phyloP scores from a whole-genome alignment of 2,113 vertebrate genomes.

The Hucho hucho region DNA sequence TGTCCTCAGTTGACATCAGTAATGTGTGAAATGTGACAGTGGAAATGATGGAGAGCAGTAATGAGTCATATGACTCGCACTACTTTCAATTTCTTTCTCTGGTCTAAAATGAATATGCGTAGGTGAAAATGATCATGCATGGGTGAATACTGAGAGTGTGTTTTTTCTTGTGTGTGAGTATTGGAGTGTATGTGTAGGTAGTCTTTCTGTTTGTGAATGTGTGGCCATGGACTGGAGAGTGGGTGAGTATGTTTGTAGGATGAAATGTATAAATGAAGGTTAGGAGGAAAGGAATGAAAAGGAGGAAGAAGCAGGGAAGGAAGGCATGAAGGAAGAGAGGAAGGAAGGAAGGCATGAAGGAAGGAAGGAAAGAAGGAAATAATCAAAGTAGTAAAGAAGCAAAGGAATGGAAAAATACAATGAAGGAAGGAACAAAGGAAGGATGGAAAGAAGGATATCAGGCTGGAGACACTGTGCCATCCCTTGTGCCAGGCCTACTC shows the following conservation, averaged over 20 bases:
- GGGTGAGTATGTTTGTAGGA: conserved; percentile 9
- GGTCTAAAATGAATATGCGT: too few relatives aligned
- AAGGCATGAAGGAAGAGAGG: background rate
- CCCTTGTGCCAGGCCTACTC: conserved; percentile 10
- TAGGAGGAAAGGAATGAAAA: background rate
- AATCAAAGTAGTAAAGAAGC: background rate
- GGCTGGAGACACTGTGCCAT: background rate
- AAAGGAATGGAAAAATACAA: background rate
- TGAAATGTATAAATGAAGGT: background rate
- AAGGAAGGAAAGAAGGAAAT: background rate
- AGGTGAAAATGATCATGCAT: too few relatives aligned
- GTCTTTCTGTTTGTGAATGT: conserved; percentile 20
- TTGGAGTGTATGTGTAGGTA: background rate
- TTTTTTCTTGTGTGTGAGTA: background rate
- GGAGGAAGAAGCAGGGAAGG: background rate
- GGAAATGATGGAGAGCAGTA: too few relatives aligned
- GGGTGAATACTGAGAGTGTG: background rate
- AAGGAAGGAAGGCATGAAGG: background rate
- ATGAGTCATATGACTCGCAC: too few relatives aligned
- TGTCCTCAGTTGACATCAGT: too few relatives aligned
- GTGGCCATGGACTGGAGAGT: conserved; percentile 21
- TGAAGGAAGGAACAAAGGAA: background rate
- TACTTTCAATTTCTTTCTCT: too few relatives aligned
- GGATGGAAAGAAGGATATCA: background rate
- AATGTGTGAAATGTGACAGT: too few relatives aligned